Evolutionary conservation across 2,888 invertebrate species (phyloP).

Genomic region (Crepidodera aurea): DNA sequence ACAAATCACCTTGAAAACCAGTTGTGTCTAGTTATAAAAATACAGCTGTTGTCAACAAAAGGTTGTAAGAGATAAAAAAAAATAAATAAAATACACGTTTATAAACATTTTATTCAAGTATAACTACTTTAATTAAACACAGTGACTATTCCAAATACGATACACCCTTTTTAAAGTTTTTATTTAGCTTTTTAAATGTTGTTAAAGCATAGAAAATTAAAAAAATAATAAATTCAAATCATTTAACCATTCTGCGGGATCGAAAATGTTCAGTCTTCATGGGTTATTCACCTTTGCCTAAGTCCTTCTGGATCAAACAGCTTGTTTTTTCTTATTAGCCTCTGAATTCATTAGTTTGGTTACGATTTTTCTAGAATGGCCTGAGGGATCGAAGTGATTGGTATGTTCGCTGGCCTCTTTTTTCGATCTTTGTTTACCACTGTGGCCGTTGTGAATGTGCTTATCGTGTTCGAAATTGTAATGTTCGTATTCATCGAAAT

Average conservation of each 20-base stretch:
- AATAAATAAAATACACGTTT: background rate
- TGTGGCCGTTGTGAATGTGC: conserved; percentile 84
- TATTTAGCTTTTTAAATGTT: background rate
- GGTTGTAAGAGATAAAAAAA: background rate
- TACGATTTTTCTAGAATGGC: conserved; percentile 91
- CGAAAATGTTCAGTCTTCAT: conserved; percentile 4
- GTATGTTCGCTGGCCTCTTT: conserved; percentile 88
- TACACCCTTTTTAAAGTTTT: background rate
- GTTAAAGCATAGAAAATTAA: conserved; percentile 3
- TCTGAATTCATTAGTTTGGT: conserved; percentile 87
- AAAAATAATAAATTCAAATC: conserved; percentile 8
- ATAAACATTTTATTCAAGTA: background rate
- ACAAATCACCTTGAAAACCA: conserved; percentile 17
- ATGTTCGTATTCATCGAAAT: conserved; percentile 92
- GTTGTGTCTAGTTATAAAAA: conserved; percentile 3
- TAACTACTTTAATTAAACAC: background rate
- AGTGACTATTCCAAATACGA: background rate
- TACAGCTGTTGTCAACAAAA: background rate
- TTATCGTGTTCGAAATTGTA: conserved; percentile 95
- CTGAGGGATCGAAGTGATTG: conserved; percentile 90
- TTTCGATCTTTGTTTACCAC: conserved; percentile 90
- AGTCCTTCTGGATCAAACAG: background rate
- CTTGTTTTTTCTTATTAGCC: conserved; percentile 72
- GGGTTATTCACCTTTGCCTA: background rate
- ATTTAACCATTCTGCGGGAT: background rate